These are phyloP conservation scores for Panurus biarmicus DNA, from an alignment of 2,113 vertebrate species.

Conservation along the genomic window DNA sequence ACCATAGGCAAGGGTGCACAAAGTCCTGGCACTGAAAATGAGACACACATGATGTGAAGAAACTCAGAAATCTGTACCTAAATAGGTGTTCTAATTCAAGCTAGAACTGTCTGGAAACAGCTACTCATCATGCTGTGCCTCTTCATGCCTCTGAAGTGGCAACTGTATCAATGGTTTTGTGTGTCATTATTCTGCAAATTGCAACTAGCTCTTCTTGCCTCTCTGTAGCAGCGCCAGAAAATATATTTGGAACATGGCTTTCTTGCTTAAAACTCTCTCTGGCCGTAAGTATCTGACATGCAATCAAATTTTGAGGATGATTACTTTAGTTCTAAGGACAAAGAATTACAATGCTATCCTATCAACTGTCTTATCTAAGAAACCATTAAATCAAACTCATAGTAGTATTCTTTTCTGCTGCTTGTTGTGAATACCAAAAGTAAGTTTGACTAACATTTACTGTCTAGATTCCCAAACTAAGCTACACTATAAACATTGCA, in stretches of 20 bases:
- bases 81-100: background rate
- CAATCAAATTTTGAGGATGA: constrained; percentile 5
- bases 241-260: background rate
- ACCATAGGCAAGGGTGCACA: background rate
- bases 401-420: background rate
- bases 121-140: background rate
- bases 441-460: background rate
- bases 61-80: background rate
- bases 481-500: background rate
- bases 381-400: background rate
- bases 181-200: background rate
- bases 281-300: background rate
- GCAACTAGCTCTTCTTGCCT: background rate
- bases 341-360: background rate
- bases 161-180: background rate
- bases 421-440: background rate
- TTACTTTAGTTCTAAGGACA: background rate
- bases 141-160: background rate
- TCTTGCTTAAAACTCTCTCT: background rate
- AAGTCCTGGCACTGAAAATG: background rate
- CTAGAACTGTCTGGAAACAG: constrained; percentile 15
- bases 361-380: background rate
- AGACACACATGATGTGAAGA: background rate
- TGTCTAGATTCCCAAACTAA: background rate
- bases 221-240: background rate